Conservation (phyloP, 2,888 invertebrate genomes). For the Pasiphila rectangulata region DNA sequence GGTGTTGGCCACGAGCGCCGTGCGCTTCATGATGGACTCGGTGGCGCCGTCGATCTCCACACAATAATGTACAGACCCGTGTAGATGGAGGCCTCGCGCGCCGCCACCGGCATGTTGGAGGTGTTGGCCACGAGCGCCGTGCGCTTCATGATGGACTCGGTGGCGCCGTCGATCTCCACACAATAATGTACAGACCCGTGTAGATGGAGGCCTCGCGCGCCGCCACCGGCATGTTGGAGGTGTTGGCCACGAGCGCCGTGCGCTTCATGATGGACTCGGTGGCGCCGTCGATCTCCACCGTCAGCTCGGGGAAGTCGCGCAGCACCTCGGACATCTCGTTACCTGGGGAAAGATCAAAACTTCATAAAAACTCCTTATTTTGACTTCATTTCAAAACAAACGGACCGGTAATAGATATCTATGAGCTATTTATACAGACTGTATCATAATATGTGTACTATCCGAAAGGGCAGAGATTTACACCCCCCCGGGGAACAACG, state of each 20-base stretch:
- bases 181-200: constrained; percentile 84
- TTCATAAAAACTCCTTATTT: too few species aligned
- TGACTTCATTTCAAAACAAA: too few species aligned
- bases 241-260: constrained; percentile 99
- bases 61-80: constrained; percentile 84
- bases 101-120: constrained; percentile 99
- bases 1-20: too few species aligned
- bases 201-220: constrained; percentile 99
- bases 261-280: constrained; percentile 99
- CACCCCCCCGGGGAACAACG: too few species aligned
- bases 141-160: constrained; percentile 99
- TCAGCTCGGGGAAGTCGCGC: constrained; percentile 98
- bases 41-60: too few species aligned
- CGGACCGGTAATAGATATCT: too few species aligned
- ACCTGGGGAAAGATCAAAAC: constrained; percentile 54
- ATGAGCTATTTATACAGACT: too few species aligned
- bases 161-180: constrained; percentile 95
- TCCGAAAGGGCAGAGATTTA: too few species aligned
- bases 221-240: constrained; percentile 99
- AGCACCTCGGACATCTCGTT: constrained; percentile 99
- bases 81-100: constrained; percentile 99
- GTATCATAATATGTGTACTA: too few species aligned
- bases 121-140: constrained; percentile 99
- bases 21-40: too few species aligned
- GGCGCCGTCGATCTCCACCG: constrained; percentile 97